Base-by-base conservation (phyloP, 2,888 invertebrate genomes). In the Cheilosia vulpina region DNA sequence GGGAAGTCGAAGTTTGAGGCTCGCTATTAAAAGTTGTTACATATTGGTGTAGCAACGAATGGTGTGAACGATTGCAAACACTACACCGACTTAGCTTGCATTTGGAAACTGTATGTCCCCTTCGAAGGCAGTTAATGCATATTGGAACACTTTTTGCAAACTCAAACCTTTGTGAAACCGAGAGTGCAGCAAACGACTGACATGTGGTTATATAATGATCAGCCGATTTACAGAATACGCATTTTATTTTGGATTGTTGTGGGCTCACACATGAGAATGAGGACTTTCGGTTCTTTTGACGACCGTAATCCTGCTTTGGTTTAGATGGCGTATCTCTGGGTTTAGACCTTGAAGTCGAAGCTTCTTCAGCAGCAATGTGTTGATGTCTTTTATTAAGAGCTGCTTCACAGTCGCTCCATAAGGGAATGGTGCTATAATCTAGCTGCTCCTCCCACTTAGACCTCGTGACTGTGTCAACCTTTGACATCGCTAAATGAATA, bases 401-500 rank as follows among this genome's bases (percentile, higher is more conserved):
- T 13, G 47, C 77, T 69, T 78, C 38, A 58, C 72, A 79, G 50
- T 81, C 79, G 66, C 60, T 53, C 82, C 84, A 87, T 13, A 79
- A 52, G 1, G 79, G 73, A 43, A 87, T 63, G 27, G 69, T 78
- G 27, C 60, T 60, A 19, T 43, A 77, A 45, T 84, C 69, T 7
- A 79, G 52, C n/a, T 85, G 62, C 41, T 85, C 71, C 45, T 80
- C 21, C 24, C 24, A 24, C 24, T 24, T 24, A 24, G 24, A 24
- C 24, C 24, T 24, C 24, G 72, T 80, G 41, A 57, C 58, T 55
- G 78, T 9, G 50, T 76, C 82, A 43, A 87, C 79, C 34, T 85
- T 87, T 15, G 58, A 73, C 66, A 80, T 79, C 2, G 78, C 82
- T n/a, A 87, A 68, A 75, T 88, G 73, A 21, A 82, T 87, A 11